phyloP scores from a whole-genome alignment of 1,140 invertebrate genomes.

The Bombus vancouverensis region DNA sequence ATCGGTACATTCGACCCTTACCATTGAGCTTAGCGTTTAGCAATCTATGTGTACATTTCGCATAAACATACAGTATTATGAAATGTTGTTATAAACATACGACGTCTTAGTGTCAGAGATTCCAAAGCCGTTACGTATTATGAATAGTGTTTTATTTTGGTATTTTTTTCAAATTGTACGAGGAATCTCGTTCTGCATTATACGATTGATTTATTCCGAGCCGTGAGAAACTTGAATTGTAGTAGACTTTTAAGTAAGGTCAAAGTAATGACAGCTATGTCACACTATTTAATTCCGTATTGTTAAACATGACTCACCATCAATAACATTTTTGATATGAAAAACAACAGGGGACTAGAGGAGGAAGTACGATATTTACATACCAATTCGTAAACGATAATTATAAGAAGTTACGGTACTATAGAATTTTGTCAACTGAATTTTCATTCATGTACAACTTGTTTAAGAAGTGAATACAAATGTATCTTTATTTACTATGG shows the following conservation, averaged over 20 bases:
- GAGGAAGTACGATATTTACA: neutral
- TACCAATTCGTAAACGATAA: neutral
- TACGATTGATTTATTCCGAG: neutral
- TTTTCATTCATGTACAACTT: neutral
- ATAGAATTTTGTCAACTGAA: neutral
- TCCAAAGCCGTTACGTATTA: neutral
- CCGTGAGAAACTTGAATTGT: neutral
- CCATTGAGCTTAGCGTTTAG: neutral
- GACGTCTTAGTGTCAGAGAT: neutral
- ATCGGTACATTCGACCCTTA: constrained; percentile 23
- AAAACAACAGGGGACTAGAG: neutral
- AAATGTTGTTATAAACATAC: too few species aligned
- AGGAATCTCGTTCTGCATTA: neutral
- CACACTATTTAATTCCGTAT: neutral
- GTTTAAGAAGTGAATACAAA: neutral
- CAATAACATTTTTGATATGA: neutral
- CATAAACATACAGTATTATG: neutral
- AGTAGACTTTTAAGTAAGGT: neutral
- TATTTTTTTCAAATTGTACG: neutral
- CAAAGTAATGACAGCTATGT: too few species aligned
- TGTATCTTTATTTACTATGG: neutral
- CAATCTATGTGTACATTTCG: too few species aligned
- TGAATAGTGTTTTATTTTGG: neutral
- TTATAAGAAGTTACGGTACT: neutral
- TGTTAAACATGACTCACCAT: neutral